Evolutionary conservation across 1,140 invertebrate species (phyloP), one percentile per base, ranked within the genome.

Genomic region (Anastatus disparis): DNA sequence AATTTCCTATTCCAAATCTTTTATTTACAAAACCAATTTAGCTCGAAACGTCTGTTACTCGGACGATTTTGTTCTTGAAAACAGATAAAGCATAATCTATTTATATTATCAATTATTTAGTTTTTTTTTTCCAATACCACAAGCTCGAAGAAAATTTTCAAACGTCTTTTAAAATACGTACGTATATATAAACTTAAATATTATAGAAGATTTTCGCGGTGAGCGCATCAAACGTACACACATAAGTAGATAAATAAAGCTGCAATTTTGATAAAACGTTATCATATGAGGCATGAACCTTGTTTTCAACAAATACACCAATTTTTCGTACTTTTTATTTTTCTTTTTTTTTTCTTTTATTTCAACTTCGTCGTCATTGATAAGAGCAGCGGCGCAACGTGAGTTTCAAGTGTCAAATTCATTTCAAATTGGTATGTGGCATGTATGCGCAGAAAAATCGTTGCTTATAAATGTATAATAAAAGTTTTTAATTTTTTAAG

Each of bases 201-300:
- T 38, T 63, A 20, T 7, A 15, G 1, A 29, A 65, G 15, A 27
- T 65, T 27, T 26, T 17, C 63, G 20, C 38, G 52, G 15, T 44
- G 40, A 58, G 13, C 22, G 29, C 8, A 42, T 42, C 40, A 48
- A n/a, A n/a, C 13, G 17, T 13, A 1, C 35, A n/a, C n/a, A n/a
- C n/a, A n/a, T n/a, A n/a, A n/a, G n/a, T 6, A 29, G 24, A 69
- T 38, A 61, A 69, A 52, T 17, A n/a, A n/a, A n/a, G 67, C 67
- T 2, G 26, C 38, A 44, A 70, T 64, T 70, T 63, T 24, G 68
- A 70, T 70, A 70, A 70, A 63, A 26, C 10, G 20, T 70, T 63
- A 70, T 70, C 68, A 63, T n/a, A 38, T 3, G 20, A 10, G 44
- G 48, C 46, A 35, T 22, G 56, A 46, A 69, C 58, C 59, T 70